Evolutionary conservation across 2,888 invertebrate species (phyloP).

Genomic region (Tiliacea aurago): DNA sequence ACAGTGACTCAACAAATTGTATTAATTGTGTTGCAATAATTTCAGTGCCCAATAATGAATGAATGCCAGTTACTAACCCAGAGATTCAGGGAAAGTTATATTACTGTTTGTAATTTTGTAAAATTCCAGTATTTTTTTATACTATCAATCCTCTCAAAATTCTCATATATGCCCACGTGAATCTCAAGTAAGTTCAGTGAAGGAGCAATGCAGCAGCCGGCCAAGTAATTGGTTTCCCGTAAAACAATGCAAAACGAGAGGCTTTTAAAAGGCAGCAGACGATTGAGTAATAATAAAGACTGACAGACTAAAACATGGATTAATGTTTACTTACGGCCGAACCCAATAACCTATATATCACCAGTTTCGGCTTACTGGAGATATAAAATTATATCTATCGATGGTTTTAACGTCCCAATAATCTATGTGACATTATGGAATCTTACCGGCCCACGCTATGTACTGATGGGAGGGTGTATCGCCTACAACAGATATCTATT

Average conservation of each 20-base stretch:
- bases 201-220: too few relatives aligned
- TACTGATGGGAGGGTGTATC: too few relatives aligned
- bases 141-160: background rate
- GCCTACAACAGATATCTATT: too few relatives aligned
- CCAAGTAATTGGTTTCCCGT: conserved; percentile 1
- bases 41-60: background rate
- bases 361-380: too few relatives aligned
- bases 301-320: background rate
- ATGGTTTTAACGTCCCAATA: too few relatives aligned
- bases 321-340: background rate
- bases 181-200: background rate
- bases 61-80: conserved; percentile 1
- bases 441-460: too few relatives aligned
- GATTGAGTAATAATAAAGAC: background rate
- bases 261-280: background rate
- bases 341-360: too few relatives aligned
- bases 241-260: background rate
- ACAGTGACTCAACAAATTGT: conserved; percentile 9
- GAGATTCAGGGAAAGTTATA: background rate
- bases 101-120: background rate
- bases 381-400: too few relatives aligned
- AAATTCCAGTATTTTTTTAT: background rate
- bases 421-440: too few relatives aligned
- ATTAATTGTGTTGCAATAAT: background rate
- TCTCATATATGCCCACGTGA: background rate